These are phyloP conservation scores for Schizotus pectinicornis DNA, from an alignment of 2,888 invertebrate species.

Conservation along the genomic window DNA sequence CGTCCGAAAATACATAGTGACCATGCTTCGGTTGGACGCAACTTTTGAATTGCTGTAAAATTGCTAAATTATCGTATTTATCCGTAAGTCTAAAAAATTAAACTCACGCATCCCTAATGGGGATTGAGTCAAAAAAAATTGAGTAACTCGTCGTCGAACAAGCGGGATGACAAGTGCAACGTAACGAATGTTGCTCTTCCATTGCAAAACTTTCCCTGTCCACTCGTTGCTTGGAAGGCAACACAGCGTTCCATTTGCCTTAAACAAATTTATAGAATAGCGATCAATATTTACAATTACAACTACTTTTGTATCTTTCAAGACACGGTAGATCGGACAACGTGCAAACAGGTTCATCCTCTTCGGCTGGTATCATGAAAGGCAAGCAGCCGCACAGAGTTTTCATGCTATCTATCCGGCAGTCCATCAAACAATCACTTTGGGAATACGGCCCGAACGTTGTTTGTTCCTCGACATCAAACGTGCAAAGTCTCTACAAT, in stretches of 20 bases:
- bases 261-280: constrained; percentile 21
- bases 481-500: constrained; percentile 44
- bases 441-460: constrained; percentile 59
- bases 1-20: too few relatives aligned
- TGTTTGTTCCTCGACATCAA: constrained; percentile 37
- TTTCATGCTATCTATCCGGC: constrained; percentile 62
- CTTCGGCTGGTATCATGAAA: constrained; percentile 61
- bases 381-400: constrained; percentile 65
- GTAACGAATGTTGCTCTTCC: too few relatives aligned
- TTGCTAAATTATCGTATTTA: too few relatives aligned
- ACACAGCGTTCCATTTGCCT: constrained; percentile 56
- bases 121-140: too few relatives aligned
- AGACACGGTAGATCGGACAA: constrained; percentile 63
- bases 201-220: too few relatives aligned
- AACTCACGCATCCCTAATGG: too few relatives aligned
- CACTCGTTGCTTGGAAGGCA: too few relatives aligned
- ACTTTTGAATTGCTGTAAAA: too few relatives aligned
- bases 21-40: too few relatives aligned
- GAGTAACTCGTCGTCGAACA: too few relatives aligned
- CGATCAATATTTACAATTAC: constrained; percentile 21
- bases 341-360: constrained; percentile 54
- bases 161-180: too few relatives aligned
- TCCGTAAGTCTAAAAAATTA: too few relatives aligned
- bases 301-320: constrained; percentile 58
- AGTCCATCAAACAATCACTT: constrained; percentile 66